Conservation (phyloP, 2,888 invertebrate species). For the Zygogramma bicolorata region DNA sequence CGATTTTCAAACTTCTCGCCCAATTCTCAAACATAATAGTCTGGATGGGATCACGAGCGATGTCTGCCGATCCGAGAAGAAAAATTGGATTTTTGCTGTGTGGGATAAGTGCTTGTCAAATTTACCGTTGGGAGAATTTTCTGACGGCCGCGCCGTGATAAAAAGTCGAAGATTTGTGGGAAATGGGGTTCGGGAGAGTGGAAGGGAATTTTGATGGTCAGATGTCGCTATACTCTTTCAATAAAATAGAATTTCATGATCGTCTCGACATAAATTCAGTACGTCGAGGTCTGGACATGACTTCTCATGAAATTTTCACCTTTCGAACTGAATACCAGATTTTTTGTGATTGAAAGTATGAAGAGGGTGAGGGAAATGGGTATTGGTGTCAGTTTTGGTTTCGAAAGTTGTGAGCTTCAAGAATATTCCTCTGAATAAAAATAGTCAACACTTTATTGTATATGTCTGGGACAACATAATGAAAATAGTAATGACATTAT, state of each 20-base stretch:
- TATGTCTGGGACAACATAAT: too few relatives aligned
- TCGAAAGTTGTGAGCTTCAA: too few relatives aligned
- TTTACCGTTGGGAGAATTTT: background rate
- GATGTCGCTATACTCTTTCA: background rate
- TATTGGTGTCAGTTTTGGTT: too few relatives aligned
- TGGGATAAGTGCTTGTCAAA: slow-evolving; percentile 17
- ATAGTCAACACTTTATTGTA: too few relatives aligned
- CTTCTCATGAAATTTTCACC: too few relatives aligned
- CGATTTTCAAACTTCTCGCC: slow-evolving; percentile 23
- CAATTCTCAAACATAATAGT: slow-evolving; percentile 35
- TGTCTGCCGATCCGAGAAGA: slow-evolving; percentile 4
- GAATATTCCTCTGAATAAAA: too few relatives aligned
- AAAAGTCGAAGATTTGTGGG: slow-evolving; percentile 3
- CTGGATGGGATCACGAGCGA: slow-evolving; percentile 10
- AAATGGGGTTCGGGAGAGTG: background rate
- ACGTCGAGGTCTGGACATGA: background rate
- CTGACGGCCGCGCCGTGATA: background rate
- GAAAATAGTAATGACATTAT: too few relatives aligned
- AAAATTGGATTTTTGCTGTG: slow-evolving; percentile 15
- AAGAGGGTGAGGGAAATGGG: too few relatives aligned
- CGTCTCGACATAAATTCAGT: too few relatives aligned
- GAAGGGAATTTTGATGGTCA: background rate
- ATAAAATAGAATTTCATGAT: background rate
- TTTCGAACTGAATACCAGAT: background rate
- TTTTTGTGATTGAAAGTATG: too few relatives aligned